Evolutionary conservation across 2,888 invertebrate species (phyloP).

Genomic region (Lamproptera curius): DNA sequence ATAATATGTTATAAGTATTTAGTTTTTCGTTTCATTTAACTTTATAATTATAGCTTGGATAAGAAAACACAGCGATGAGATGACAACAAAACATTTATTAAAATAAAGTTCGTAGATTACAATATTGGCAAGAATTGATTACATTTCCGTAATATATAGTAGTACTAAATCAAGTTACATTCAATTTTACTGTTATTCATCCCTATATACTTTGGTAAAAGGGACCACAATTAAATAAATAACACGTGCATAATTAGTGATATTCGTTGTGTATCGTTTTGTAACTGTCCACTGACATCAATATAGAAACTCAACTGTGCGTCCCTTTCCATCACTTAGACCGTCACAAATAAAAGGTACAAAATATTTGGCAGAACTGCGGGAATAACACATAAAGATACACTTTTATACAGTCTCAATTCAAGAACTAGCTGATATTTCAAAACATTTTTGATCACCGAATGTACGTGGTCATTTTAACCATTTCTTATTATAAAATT

Average conservation of each 20-base stretch:
- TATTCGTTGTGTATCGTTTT: too few species aligned
- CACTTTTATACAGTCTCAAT: too few species aligned
- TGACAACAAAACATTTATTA: constrained; percentile 58
- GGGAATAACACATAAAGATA: too few species aligned
- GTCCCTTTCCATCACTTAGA: not conserved
- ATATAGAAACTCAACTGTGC: not conserved
- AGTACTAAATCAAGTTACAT: constrained; percentile 5
- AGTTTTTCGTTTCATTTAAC: not conserved
- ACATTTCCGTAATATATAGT: constrained; percentile 39
- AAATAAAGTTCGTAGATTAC: constrained; percentile 50
- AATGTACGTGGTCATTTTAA: too few species aligned
- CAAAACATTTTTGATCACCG: too few species aligned
- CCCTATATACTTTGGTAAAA: not conserved
- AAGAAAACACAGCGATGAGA: constrained; percentile 31
- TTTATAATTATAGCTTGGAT: not conserved
- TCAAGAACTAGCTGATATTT: too few species aligned
- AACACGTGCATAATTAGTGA: too few species aligned
- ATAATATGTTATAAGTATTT: constrained; percentile 30
- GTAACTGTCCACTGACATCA: too few species aligned
- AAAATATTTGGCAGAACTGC: not conserved
- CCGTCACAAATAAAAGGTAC: not conserved
- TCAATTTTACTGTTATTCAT: constrained; percentile 1
- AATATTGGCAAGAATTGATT: constrained; percentile 53
- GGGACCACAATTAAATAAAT: constrained; percentile 1
- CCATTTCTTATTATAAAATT: too few species aligned